Percentiles rank a stretch among this genome's conserved stretches.
phyloP scores from a whole-genome alignment of 2,888 invertebrate species.

The Magallana nippona region DNA sequence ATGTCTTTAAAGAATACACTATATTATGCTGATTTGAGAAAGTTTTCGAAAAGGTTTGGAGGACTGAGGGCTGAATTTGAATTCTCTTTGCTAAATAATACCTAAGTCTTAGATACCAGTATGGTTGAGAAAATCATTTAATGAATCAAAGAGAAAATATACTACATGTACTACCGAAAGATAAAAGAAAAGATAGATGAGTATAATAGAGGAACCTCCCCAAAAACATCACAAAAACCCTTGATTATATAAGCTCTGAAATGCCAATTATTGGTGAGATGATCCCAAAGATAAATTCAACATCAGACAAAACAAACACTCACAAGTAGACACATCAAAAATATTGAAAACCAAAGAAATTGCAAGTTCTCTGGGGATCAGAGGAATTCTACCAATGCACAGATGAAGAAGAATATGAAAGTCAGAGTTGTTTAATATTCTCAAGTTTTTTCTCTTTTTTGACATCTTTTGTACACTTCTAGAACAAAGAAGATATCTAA shows the following conservation, averaged over 20 bases:
- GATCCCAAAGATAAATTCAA: conserved; percentile 3
- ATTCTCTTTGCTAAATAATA: no score
- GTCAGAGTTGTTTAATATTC: conserved; percentile 7
- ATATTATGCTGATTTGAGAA: no score
- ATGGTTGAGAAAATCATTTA: no score
- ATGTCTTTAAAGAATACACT: no score
- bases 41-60: no score
- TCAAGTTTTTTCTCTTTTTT: conserved; percentile 1
- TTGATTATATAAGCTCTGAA: neutral
- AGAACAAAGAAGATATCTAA: conserved; percentile 18
- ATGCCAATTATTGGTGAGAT: neutral
- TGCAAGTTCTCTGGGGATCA: neutral
- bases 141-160: no score
- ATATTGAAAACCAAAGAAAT: neutral
- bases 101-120: no score
- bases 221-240: neutral
- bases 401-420: neutral
- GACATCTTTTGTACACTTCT: conserved; percentile 1
- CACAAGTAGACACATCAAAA: conserved; percentile 8
- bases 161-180: no score
- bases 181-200: no score
- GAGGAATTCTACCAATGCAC: conserved; percentile 18
- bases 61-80: no score
- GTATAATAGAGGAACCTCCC: no score
- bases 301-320: conserved; percentile 18